Conservation (phyloP, 2,888 invertebrate genomes). For the Pyrrhosoma nymphula region DNA sequence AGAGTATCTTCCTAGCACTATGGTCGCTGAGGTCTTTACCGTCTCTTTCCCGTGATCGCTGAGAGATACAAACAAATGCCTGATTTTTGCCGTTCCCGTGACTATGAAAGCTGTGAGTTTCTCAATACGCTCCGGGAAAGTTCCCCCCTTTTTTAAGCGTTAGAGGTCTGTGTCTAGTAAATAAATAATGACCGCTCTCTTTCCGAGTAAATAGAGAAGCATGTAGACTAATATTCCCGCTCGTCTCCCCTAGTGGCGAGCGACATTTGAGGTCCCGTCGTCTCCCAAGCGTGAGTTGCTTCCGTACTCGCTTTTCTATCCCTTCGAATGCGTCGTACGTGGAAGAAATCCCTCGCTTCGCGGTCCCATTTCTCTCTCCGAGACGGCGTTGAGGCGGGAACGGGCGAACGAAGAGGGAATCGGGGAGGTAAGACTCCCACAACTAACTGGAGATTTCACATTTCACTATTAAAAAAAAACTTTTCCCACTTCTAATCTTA, state of each 20-base stretch:
- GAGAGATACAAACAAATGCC: too few species aligned
- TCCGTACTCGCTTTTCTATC: not conserved
- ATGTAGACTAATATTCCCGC: not conserved
- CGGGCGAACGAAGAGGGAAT: too few species aligned
- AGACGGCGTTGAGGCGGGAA: too few species aligned
- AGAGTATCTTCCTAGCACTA: too few species aligned
- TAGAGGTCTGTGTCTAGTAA: not conserved
- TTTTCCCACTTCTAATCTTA: too few species aligned
- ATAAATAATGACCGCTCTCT: not conserved
- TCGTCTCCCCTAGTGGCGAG: not conserved
- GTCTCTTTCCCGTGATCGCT: too few species aligned
- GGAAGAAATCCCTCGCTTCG: not conserved
- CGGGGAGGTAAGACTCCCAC: too few species aligned
- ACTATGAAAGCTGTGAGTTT: not conserved
- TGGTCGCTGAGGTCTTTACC: too few species aligned
- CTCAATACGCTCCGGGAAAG: not conserved
- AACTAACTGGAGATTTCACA: too few species aligned
- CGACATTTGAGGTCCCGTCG: not conserved
- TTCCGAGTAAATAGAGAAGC: not conserved
- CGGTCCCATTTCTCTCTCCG: not conserved
- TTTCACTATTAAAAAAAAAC: too few species aligned
- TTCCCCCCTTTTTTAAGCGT: not conserved
- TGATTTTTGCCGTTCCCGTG: not conserved
- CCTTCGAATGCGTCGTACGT: not conserved
- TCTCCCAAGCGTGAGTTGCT: not conserved